Conservation (phyloP, 2,888 invertebrate species). For the Drosophila maculinotata region DNA sequence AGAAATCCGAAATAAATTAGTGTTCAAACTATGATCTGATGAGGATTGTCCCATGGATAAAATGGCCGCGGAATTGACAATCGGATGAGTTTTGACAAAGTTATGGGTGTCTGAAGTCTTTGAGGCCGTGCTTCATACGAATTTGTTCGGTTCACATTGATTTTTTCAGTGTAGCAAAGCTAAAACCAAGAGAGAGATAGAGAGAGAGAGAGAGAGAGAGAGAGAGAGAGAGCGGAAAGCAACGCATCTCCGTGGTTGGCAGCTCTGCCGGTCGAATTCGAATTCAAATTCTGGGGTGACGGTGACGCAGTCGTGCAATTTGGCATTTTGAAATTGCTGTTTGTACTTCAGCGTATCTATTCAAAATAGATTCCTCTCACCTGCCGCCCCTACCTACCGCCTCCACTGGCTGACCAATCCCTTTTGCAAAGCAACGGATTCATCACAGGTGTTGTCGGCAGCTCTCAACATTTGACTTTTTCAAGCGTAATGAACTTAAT, state of each 20-base stretch:
- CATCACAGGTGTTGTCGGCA: slow-evolving; percentile 80
- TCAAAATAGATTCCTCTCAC: slow-evolving; percentile 74
- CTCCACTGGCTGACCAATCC: background rate
- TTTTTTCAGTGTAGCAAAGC: too few species aligned
- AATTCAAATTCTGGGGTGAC: slow-evolving; percentile 18
- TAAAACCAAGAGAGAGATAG: background rate
- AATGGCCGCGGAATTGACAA: too few species aligned
- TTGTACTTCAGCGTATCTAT: slow-evolving; percentile 57
- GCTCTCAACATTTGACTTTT: slow-evolving; percentile 50
- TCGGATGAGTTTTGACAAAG: too few species aligned
- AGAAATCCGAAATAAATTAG: too few species aligned
- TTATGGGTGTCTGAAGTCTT: too few species aligned
- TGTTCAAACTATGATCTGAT: too few species aligned
- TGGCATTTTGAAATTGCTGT: slow-evolving; percentile 68
- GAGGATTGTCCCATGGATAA: too few species aligned
- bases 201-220: background rate
- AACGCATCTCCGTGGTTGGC: slow-evolving; percentile 38
- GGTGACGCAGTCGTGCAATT: slow-evolving; percentile 77
- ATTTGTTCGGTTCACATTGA: too few species aligned
- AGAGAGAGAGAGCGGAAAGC: background rate
- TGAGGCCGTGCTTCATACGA: too few species aligned
- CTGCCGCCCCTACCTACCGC: slow-evolving; percentile 43
- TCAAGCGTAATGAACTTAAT: slow-evolving; percentile 78
- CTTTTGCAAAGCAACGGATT: slow-evolving; percentile 63
- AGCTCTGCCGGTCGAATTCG: slow-evolving; percentile 51